phyloP scores from a whole-genome alignment of 2,888 invertebrate species.

The Eudasyphora cyanicolor region DNA sequence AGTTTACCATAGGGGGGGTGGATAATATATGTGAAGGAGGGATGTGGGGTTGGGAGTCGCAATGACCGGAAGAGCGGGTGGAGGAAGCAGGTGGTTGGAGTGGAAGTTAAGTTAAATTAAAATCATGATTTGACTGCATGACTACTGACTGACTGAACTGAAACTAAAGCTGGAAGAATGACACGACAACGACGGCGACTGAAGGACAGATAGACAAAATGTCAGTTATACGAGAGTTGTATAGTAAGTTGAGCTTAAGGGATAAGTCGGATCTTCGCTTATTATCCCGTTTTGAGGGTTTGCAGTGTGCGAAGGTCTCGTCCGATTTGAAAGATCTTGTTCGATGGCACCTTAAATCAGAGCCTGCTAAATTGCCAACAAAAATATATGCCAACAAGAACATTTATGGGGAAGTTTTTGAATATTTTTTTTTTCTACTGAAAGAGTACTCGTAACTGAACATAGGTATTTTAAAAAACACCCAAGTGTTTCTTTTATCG shows the following conservation, averaged over 20 bases:
- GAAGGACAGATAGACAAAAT: slow-evolving; percentile 14
- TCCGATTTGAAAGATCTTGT: too few relatives aligned
- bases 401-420: too few relatives aligned
- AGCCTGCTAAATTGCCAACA: too few relatives aligned
- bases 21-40: neutral
- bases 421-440: too few relatives aligned
- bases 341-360: too few relatives aligned
- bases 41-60: neutral
- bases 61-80: neutral
- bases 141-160: slow-evolving; percentile 62
- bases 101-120: slow-evolving; percentile 45
- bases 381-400: too few relatives aligned
- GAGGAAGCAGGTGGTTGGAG: neutral
- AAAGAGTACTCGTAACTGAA: too few relatives aligned
- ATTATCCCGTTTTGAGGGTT: too few relatives aligned
- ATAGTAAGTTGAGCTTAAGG: neutral
- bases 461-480: too few relatives aligned
- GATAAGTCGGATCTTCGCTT: too few relatives aligned
- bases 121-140: slow-evolving; percentile 51
- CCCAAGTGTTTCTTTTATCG: too few relatives aligned
- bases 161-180: slow-evolving; percentile 36
- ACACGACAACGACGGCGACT: slow-evolving; percentile 37
- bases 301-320: too few relatives aligned
- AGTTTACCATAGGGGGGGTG: slow-evolving; percentile 6
- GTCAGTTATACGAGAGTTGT: neutral